phyloP scores from a whole-genome alignment of 2,888 invertebrate species.

The Nomada fabriciana region DNA sequence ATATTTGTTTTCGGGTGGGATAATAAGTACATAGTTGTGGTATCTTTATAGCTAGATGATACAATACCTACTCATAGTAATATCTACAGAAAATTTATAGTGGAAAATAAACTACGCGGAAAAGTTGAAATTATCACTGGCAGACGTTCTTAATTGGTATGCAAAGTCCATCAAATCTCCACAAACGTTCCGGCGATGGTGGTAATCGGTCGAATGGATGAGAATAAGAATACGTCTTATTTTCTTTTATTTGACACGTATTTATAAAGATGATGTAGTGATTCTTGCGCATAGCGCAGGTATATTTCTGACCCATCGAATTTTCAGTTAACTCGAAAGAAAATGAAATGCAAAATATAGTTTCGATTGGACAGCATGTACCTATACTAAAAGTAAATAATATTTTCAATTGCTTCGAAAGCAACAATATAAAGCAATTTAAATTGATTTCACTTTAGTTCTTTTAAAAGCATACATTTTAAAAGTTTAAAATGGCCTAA shows the following conservation, averaged over 20 bases:
- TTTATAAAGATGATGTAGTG: neutral
- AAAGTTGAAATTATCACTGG: constrained; percentile 72
- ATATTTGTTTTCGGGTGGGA: neutral
- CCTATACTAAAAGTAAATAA: too few relatives aligned
- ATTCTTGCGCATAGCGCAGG: constrained; percentile 2
- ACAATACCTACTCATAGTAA: neutral
- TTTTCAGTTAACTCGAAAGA: neutral
- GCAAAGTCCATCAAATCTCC: constrained; percentile 70
- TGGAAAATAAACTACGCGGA: constrained; percentile 57
- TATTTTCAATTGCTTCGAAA: too few relatives aligned
- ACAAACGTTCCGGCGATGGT: constrained; percentile 7
- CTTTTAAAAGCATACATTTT: too few relatives aligned
- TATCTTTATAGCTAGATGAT: neutral
- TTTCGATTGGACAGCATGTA: neutral
- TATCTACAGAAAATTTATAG: constrained; percentile 39
- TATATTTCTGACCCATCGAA: neutral
- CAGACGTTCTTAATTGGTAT: constrained; percentile 74
- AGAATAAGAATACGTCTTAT: constrained; percentile 34
- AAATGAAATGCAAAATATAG: neutral
- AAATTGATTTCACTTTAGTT: too few relatives aligned
- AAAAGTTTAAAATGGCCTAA: too few relatives aligned
- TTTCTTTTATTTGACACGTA: constrained; percentile 15
- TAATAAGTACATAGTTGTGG: neutral
- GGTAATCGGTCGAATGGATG: constrained; percentile 24
- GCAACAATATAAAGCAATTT: too few relatives aligned